Percentiles rank a stretch among this genome's conserved stretches.
phyloP scores from a whole-genome alignment of 1,140 invertebrate species.

The Aethina tumida region DNA sequence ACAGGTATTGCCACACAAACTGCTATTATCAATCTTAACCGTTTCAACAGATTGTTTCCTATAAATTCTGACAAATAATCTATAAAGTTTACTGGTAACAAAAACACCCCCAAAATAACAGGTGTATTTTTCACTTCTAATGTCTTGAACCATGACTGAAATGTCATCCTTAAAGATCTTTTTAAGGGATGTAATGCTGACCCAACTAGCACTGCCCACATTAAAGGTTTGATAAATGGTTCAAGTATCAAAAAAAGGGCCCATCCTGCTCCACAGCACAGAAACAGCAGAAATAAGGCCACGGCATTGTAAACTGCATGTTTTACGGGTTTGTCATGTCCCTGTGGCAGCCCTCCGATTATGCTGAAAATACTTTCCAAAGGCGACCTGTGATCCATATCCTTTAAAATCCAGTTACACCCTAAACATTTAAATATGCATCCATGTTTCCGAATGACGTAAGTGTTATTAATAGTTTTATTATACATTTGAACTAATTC shows the following conservation, averaged over 20 bases:
- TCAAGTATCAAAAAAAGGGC: conserved; percentile 78
- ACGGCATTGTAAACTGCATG: conserved; percentile 79
- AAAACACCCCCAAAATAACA: conserved; percentile 55
- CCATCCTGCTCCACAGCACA: conserved; percentile 57
- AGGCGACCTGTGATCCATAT: conserved; percentile 34
- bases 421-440: too few species aligned
- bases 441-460: too few species aligned
- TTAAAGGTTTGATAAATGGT: conserved; percentile 82
- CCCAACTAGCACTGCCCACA: conserved; percentile 90
- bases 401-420: too few species aligned
- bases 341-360: conserved; percentile 33
- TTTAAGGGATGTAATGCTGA: conserved; percentile 86
- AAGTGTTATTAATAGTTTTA: too few species aligned
- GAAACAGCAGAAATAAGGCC: conserved; percentile 56
- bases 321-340: conserved; percentile 71
- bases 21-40: conserved; percentile 46
- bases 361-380: conserved; percentile 34
- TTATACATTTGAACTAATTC: too few species aligned
- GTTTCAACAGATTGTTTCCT: conserved; percentile 48
- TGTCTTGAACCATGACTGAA: conserved; percentile 61
- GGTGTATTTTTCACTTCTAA: conserved; percentile 49
- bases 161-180: conserved; percentile 53
- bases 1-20: conserved; percentile 35
- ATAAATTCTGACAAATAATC: conserved; percentile 62
- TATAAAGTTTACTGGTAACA: conserved; percentile 62